phyloP scores from a whole-genome alignment of 2,113 vertebrate genomes.

The Centropus unirufus region DNA sequence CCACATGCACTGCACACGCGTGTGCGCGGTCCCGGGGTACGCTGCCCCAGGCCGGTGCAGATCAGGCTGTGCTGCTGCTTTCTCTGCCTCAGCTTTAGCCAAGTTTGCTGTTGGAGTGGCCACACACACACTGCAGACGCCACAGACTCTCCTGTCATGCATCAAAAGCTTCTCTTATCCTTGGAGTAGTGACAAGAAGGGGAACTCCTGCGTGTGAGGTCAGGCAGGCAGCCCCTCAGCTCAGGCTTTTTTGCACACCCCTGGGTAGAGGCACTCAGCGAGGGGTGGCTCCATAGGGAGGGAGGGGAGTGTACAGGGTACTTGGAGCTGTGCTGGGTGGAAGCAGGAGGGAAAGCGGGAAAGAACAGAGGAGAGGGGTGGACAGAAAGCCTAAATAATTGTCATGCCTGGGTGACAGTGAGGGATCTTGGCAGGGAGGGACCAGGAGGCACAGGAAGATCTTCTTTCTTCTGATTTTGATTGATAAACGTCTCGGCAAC shows the following conservation, averaged over 20 bases:
- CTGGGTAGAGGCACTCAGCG: background rate
- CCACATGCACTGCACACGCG: rapidly evolving
- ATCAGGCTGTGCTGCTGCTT: background rate
- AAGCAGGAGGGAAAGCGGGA: background rate
- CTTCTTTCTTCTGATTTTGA: background rate
- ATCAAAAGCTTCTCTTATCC: background rate
- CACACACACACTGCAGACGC: background rate
- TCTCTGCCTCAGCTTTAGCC: background rate
- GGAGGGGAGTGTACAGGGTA: background rate
- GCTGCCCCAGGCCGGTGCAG: background rate
- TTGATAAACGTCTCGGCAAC: background rate
- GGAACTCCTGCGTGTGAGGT: background rate
- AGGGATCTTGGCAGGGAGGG: background rate
- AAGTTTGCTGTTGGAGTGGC: background rate
- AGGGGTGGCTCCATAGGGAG: background rate
- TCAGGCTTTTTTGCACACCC: background rate
- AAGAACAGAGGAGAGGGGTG: background rate
- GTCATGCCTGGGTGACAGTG: no score
- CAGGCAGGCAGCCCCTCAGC: background rate
- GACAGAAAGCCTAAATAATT: background rate
- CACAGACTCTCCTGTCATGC: background rate
- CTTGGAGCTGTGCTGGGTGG: rapidly evolving
- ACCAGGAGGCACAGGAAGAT: background rate
- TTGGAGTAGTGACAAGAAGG: background rate
- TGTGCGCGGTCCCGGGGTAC: rapidly evolving